Conservation (phyloP, 2,113 vertebrate species). For the Damaliscus lunatus region DNA sequence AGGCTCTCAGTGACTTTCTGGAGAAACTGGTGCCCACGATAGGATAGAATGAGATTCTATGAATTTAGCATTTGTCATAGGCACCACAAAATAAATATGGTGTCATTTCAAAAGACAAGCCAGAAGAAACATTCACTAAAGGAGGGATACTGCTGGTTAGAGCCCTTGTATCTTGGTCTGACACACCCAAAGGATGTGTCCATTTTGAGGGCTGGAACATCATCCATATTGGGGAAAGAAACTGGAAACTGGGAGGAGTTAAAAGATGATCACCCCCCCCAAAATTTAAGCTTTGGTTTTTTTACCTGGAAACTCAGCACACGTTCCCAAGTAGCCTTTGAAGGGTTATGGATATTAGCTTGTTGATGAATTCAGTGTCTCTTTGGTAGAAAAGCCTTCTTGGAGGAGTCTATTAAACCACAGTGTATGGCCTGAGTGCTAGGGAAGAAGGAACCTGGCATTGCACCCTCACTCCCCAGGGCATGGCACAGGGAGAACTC, state of each 20-base stretch:
- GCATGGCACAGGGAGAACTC: background rate
- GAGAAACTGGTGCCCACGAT: background rate
- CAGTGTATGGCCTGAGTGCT: background rate
- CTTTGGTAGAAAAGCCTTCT: background rate
- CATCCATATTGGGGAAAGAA: background rate
- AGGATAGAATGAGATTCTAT: background rate
- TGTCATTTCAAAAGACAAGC: background rate
- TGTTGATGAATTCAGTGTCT: background rate
- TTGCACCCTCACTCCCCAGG: background rate
- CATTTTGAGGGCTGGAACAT: background rate
- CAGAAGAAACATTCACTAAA: background rate
- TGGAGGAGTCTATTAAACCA: background rate
- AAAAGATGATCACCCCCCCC: background rate
- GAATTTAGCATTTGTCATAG: background rate
- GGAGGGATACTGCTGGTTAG: no score
- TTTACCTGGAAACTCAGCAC: background rate
- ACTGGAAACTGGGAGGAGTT: background rate
- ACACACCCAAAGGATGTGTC: background rate
- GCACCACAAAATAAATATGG: background rate
- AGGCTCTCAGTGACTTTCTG: background rate
- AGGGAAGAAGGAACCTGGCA: background rate
- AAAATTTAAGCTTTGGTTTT: constrained; percentile 13
- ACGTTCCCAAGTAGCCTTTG: background rate
- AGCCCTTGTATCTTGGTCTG: background rate
- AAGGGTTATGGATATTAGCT: background rate